Conservation (phyloP, 1,140 invertebrate species). For the Cheumatopsyche charites region DNA sequence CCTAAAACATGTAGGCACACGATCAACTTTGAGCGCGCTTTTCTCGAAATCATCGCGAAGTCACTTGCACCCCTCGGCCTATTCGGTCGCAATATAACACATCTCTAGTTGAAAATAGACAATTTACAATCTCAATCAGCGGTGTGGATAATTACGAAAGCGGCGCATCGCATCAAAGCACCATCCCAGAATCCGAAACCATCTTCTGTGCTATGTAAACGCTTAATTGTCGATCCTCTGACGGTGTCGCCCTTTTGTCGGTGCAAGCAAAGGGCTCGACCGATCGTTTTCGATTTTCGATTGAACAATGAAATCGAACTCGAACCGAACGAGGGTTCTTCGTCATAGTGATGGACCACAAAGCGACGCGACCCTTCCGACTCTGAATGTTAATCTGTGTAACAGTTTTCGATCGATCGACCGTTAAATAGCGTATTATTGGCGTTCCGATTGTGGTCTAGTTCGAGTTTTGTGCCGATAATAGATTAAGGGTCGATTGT, state of each 20-base stretch:
- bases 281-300: conserved; percentile 43
- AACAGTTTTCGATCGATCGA: conserved; percentile 12
- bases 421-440: conserved; percentile 21
- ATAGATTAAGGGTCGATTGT: too few relatives aligned
- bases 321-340: conserved; percentile 8
- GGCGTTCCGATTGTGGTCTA: not conserved
- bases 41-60: too few relatives aligned
- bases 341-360: not conserved
- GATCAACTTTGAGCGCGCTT: too few relatives aligned
- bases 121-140: not conserved
- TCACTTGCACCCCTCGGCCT: too few relatives aligned
- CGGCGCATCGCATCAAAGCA: conserved; percentile 24
- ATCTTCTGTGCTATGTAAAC: conserved; percentile 42
- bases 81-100: too few relatives aligned
- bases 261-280: conserved; percentile 15
- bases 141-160: conserved; percentile 12
- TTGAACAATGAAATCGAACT: conserved; percentile 46
- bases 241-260: conserved; percentile 41
- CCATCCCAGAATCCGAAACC: conserved; percentile 22
- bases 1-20: too few relatives aligned
- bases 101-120: not conserved
- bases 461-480: too few relatives aligned
- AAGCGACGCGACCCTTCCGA: not conserved
- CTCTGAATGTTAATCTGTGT: not conserved
- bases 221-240: conserved; percentile 44